phyloP scores from a whole-genome alignment of 1,140 invertebrate genomes.

The Lordiphosa clarofinis region DNA sequence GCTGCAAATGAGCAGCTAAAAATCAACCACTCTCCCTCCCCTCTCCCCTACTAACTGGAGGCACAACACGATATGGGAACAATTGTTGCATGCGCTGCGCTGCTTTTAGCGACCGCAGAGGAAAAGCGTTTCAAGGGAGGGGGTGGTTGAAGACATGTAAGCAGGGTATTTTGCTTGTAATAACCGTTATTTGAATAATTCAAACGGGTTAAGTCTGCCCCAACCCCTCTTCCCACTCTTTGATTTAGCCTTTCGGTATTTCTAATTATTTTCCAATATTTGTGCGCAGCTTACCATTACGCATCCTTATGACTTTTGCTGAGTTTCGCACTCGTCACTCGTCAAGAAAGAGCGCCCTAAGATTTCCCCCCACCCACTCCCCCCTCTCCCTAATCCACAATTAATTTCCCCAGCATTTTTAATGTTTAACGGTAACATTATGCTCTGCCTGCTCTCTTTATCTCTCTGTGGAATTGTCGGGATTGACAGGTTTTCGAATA shows the following conservation, averaged over 20 bases:
- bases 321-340: constrained; percentile 18
- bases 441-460: neutral
- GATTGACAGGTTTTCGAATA: constrained; percentile 60
- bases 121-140: constrained; percentile 5
- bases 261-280: constrained; percentile 73
- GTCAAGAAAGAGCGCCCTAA: neutral
- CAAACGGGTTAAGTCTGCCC: neutral
- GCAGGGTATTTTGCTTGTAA: neutral
- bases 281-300: constrained; percentile 69
- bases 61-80: constrained; percentile 19
- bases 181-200: neutral
- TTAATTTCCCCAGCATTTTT: neutral
- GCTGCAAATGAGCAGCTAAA: constrained; percentile 26
- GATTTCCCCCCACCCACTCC: too few relatives aligned
- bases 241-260: too few relatives aligned
- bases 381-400: neutral
- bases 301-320: constrained; percentile 67
- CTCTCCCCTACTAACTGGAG: neutral
- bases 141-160: constrained; percentile 11
- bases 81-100: constrained; percentile 68
- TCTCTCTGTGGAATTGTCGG: constrained; percentile 27
- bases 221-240: neutral
- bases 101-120: constrained; percentile 22
- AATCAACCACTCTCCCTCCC: constrained; percentile 12
- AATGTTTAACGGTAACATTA: neutral